These are phyloP conservation scores for Lophius americanus DNA, from an alignment of 2,797 vertebrate genomes.

Conservation along the genomic window DNA sequence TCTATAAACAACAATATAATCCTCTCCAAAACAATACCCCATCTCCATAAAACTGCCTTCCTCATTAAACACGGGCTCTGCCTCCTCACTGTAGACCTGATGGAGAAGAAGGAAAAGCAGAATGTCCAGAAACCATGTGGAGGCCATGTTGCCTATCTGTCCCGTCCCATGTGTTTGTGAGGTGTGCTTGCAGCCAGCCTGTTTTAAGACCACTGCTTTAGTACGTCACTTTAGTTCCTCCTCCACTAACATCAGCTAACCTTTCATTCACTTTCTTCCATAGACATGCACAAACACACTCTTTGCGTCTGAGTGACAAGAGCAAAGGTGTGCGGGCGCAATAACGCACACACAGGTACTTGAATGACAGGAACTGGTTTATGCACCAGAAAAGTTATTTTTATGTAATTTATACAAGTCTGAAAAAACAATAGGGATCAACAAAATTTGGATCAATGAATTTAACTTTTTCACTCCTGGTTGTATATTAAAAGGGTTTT, in stretches of 20 bases:
- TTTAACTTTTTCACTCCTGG: no score
- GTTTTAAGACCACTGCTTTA: constrained; percentile 37
- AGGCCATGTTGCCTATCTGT: constrained; percentile 64
- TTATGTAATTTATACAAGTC: no score
- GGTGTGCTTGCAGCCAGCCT: constrained; percentile 5
- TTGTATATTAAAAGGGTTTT: neutral
- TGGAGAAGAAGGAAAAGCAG: constrained; percentile 63
- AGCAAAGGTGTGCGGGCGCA: neutral
- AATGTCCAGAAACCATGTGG: constrained; percentile 27
- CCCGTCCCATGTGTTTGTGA: constrained; percentile 22
- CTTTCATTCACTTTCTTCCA: constrained; percentile 39
- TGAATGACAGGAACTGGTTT: no score
- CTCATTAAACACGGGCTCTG: constrained; percentile 52
- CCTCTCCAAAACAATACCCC: constrained; percentile 77
- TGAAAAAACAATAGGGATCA: no score
- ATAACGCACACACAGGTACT: neutral
- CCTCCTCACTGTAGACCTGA: constrained; percentile 44
- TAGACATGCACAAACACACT: constrained; percentile 2
- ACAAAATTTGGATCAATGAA: no score
- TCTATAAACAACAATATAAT: constrained; percentile 75
- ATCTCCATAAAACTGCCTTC: constrained; percentile 53
- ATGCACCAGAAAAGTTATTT: no score
- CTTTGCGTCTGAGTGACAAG: constrained; percentile 7
- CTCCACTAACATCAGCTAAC: constrained; percentile 41
- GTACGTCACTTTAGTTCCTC: constrained; percentile 50